A percentile compares a stretch with the other conserved stretches of the same genome.
Evolutionary conservation across 2,888 invertebrate genomes (phyloP).

Genomic region (Mellilla xanthometata): DNA sequence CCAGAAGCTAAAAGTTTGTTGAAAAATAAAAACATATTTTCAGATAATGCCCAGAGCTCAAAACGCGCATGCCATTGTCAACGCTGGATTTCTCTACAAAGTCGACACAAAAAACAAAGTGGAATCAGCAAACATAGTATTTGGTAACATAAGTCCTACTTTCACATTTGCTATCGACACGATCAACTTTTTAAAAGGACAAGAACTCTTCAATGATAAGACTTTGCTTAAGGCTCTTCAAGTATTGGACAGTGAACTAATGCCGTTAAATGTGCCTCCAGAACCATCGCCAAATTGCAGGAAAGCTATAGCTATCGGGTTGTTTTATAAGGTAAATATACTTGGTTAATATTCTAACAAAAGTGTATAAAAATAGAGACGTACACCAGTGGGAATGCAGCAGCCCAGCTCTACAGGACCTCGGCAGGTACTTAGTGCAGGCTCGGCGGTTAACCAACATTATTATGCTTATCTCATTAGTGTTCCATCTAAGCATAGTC

Average conservation of each 20-base stretch:
- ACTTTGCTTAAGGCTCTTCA: constrained; percentile 74
- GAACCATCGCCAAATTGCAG: constrained; percentile 87
- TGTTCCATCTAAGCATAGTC: too few relatives aligned
- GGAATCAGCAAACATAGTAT: constrained; percentile 82
- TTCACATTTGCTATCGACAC: constrained; percentile 83
- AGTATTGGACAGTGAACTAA: constrained; percentile 82
- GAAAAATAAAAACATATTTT: constrained; percentile 25
- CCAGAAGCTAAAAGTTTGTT: too few relatives aligned
- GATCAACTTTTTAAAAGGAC: constrained; percentile 73
- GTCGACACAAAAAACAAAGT: constrained; percentile 66
- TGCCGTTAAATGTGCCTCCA: constrained; percentile 84
- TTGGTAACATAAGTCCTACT: constrained; percentile 83
- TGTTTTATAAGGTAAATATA: constrained; percentile 90
- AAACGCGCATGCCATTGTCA: constrained; percentile 90
- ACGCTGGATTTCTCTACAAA: constrained; percentile 87
- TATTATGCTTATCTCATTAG: too few relatives aligned
- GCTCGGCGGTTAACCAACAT: too few relatives aligned
- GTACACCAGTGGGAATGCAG: too few relatives aligned
- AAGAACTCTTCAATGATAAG: constrained; percentile 60
- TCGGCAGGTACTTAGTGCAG: too few relatives aligned
- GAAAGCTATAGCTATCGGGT: constrained; percentile 85
- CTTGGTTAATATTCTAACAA: too few relatives aligned
- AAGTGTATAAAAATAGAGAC: too few relatives aligned
- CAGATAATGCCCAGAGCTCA: constrained; percentile 90
- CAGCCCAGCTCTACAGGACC: too few relatives aligned